Percentiles rank a stretch among this genome's conserved stretches.
phyloP scores from a whole-genome alignment of 2,888 invertebrate genomes.

The Buathra laborator region DNA sequence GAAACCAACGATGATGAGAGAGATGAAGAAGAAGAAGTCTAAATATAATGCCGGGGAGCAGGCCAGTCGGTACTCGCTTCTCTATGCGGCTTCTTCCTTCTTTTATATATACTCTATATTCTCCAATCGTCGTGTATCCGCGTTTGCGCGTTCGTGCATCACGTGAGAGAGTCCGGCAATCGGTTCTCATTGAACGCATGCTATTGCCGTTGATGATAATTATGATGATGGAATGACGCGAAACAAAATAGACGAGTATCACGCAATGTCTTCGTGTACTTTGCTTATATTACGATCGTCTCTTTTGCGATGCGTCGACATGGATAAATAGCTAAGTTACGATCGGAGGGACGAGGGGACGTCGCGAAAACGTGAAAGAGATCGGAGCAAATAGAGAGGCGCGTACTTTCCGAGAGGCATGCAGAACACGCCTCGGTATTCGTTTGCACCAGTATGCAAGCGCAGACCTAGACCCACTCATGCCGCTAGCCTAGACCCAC shows the following conservation, averaged over 20 bases:
- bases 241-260: not conserved
- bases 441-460: slow-evolving; percentile 74
- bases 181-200: slow-evolving; percentile 43
- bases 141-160: slow-evolving; percentile 57
- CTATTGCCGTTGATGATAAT: not conserved
- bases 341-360: slow-evolving; percentile 25
- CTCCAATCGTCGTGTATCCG: slow-evolving; percentile 46
- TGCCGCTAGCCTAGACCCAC: slow-evolving; percentile 81
- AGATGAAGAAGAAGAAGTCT: slow-evolving; percentile 53
- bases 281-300: not conserved
- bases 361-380: slow-evolving; percentile 33
- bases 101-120: slow-evolving; percentile 8
- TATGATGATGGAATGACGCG: not conserved
- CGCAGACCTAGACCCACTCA: slow-evolving; percentile 84
- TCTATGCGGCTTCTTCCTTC: slow-evolving; percentile 21
- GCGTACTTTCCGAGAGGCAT: slow-evolving; percentile 62
- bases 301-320: not conserved
- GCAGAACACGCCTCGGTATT: slow-evolving; percentile 72
- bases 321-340: slow-evolving; percentile 8
- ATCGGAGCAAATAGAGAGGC: slow-evolving; percentile 62
- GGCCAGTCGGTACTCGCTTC: slow-evolving; percentile 61
- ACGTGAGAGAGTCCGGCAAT: slow-evolving; percentile 57
- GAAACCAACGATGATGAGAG: slow-evolving; percentile 30
- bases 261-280: not conserved
- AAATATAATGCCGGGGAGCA: slow-evolving; percentile 68